Conservation (phyloP, 2,888 invertebrate genomes). For the Junonia oenone region DNA sequence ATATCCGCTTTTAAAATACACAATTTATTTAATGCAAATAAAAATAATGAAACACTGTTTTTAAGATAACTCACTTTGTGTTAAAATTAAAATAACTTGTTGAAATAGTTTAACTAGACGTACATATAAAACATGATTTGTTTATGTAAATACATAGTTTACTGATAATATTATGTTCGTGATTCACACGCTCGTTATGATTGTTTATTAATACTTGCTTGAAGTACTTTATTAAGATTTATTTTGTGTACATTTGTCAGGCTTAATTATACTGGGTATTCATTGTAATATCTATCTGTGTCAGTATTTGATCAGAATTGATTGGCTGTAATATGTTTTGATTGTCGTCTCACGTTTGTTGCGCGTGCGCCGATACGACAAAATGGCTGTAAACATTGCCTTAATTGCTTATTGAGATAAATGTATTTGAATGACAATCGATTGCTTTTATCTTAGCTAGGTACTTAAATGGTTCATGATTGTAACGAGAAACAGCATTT, state of each 20-base stretch:
- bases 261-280: slow-evolving; percentile 10
- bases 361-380: slow-evolving; percentile 38
- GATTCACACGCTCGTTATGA: neutral
- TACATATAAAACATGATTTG: neutral
- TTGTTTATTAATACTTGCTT: neutral
- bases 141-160: neutral
- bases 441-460: neutral
- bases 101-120: too few species aligned
- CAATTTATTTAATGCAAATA: slow-evolving; percentile 8
- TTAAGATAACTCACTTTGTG: too few species aligned
- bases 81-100: too few species aligned
- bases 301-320: slow-evolving; percentile 24
- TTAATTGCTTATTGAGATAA: slow-evolving; percentile 13
- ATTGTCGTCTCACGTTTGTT: slow-evolving; percentile 40
- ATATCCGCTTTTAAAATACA: slow-evolving; percentile 39
- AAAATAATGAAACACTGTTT: too few species aligned
- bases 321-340: slow-evolving; percentile 38
- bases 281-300: slow-evolving; percentile 16
- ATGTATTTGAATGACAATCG: slow-evolving; percentile 10
- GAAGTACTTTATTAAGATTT: slow-evolving; percentile 10
- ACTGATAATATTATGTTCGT: too few species aligned
- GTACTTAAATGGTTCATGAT: neutral
- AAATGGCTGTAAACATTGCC: slow-evolving; percentile 10
- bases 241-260: slow-evolving; percentile 6
- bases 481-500: neutral